These are phyloP conservation scores for Typhlichthys eigenmanni DNA, from an alignment of 2,797 vertebrate species.

Conservation along the genomic window DNA sequence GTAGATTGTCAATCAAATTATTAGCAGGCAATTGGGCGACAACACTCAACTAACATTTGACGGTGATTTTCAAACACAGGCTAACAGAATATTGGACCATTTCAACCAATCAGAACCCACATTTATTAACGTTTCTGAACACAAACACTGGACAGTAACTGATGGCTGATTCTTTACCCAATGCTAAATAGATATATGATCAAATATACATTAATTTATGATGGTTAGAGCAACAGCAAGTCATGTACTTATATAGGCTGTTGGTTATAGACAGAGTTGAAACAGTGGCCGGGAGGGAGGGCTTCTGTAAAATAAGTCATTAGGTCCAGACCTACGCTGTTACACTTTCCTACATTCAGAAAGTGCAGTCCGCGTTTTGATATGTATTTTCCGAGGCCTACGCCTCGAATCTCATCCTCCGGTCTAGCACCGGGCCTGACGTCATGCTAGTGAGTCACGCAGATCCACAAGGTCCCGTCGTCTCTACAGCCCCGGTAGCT, in stretches of 20 bases:
- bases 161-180: too few species aligned
- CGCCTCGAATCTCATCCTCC: neutral
- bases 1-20: too few species aligned
- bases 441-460: constrained; percentile 17
- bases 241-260: neutral
- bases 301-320: too few species aligned
- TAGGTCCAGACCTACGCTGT: neutral
- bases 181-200: too few species aligned
- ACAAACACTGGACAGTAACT: too few species aligned
- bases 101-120: too few species aligned
- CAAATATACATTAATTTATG: neutral
- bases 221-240: neutral
- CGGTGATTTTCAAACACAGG: too few species aligned
- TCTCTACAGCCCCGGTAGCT: neutral
- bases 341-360: neutral
- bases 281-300: too few species aligned
- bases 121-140: too few species aligned
- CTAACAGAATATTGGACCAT: too few species aligned
- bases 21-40: neutral
- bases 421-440: constrained; percentile 6
- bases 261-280: too few species aligned
- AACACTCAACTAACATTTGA: too few species aligned
- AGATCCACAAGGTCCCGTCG: neutral
- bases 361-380: neutral
- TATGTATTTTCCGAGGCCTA: constrained; percentile 1